Conservation (phyloP, 2,888 invertebrate species). For the Stegana nigrithorax region DNA sequence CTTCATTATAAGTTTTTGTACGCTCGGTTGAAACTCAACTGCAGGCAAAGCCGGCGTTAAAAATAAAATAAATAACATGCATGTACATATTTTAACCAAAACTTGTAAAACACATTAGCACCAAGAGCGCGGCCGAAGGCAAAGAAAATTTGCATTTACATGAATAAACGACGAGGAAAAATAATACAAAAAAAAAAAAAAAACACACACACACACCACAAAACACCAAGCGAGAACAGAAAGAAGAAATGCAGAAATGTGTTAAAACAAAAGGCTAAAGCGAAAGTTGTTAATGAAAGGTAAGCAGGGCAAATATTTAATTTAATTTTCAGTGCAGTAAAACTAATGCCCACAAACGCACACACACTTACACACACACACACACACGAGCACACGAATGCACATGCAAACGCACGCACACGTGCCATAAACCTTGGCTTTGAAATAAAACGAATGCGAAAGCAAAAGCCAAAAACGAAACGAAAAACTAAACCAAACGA, state of each 20-base stretch:
- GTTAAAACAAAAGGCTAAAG: neutral
- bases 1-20: neutral
- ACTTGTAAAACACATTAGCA: neutral
- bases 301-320: slow-evolving; percentile 11
- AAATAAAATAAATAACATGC: too few relatives aligned
- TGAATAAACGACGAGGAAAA: neutral
- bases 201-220: neutral
- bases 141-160: neutral
- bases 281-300: neutral
- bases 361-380: neutral
- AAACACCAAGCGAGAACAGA: neutral
- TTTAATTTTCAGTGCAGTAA: slow-evolving; percentile 9
- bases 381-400: neutral
- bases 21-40: neutral
- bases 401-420: neutral
- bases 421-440: neutral
- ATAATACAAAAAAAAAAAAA: neutral
- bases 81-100: too few relatives aligned
- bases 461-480: too few relatives aligned
- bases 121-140: neutral
- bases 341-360: neutral
- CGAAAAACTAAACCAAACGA: too few relatives aligned
- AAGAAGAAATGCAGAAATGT: neutral
- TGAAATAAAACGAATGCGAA: neutral
- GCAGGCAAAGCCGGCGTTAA: neutral